Evolutionary conservation across 2,797 vertebrate genomes (phyloP).

Genomic region (Tinamus major): DNA sequence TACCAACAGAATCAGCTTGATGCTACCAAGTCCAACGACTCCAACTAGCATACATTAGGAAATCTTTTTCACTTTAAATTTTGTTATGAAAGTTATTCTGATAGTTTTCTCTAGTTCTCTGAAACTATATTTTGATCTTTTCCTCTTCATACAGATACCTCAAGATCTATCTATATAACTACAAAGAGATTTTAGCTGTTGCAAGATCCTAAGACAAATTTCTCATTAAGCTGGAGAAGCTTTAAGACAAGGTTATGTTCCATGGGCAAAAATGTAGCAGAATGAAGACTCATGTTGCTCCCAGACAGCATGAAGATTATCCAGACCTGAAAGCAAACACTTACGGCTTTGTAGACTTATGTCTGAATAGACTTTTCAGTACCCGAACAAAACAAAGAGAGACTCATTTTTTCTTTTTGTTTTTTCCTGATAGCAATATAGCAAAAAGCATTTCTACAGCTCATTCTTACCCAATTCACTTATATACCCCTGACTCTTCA

Average conservation of each 20-base stretch:
- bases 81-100: not conserved
- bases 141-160: not conserved
- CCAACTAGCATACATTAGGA: not conserved
- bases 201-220: conserved; percentile 21
- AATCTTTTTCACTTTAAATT: not conserved
- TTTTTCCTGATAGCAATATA: not conserved
- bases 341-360: not conserved
- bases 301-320: not conserved
- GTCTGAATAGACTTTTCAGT: not conserved
- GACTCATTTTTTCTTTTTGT: not conserved
- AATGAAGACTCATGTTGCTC: not conserved
- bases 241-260: conserved; percentile 18
- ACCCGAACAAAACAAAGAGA: not conserved
- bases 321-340: not conserved
- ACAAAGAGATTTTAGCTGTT: not conserved
- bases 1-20: not conserved
- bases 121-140: not conserved
- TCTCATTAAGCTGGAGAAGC: conserved; percentile 6
- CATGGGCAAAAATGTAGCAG: not conserved
- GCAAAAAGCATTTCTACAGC: not conserved
- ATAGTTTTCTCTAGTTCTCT: not conserved
- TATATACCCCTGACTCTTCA: not conserved
- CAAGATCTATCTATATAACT: not conserved
- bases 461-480: not conserved
- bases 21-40: not conserved